These are phyloP conservation scores for Gasterosteus nipponicus DNA, from an alignment of 2,113 vertebrate genomes.

Conservation along the genomic window DNA sequence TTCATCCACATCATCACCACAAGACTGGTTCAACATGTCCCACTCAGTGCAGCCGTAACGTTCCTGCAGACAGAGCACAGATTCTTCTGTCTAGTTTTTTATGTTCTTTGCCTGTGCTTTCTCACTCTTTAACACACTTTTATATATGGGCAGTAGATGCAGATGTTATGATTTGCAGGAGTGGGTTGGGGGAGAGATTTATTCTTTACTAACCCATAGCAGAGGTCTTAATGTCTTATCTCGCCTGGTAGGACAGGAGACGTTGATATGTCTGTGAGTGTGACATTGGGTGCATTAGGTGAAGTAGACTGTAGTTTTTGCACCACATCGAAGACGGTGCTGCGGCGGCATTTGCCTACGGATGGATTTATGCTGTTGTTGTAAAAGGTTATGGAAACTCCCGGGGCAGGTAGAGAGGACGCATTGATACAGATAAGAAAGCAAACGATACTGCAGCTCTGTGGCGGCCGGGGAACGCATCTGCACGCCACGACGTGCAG, in stretches of 20 bases:
- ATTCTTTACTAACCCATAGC: too few species aligned
- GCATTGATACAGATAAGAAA: not conserved
- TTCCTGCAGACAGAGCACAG: not conserved
- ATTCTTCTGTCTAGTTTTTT: not conserved
- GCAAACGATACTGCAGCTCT: too few species aligned
- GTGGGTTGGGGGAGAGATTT: too few species aligned
- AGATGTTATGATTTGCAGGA: not conserved
- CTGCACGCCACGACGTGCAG: too few species aligned
- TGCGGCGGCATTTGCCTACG: not conserved
- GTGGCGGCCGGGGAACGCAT: too few species aligned
- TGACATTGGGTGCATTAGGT: not conserved
- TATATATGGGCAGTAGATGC: not conserved
- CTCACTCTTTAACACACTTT: not conserved
- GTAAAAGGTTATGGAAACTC: not conserved
- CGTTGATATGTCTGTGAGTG: not conserved
- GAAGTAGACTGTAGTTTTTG: not conserved
- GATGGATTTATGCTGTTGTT: not conserved
- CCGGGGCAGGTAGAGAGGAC: not conserved
- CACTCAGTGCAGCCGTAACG: not conserved
- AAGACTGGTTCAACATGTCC: not conserved
- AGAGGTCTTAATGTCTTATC: not conserved
- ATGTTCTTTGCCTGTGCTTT: not conserved
- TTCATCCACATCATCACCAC: not conserved
- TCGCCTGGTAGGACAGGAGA: not conserved
- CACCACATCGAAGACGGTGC: too few species aligned